phyloP scores from a whole-genome alignment of 2,797 vertebrate species.

The Anguilla megastoma region DNA sequence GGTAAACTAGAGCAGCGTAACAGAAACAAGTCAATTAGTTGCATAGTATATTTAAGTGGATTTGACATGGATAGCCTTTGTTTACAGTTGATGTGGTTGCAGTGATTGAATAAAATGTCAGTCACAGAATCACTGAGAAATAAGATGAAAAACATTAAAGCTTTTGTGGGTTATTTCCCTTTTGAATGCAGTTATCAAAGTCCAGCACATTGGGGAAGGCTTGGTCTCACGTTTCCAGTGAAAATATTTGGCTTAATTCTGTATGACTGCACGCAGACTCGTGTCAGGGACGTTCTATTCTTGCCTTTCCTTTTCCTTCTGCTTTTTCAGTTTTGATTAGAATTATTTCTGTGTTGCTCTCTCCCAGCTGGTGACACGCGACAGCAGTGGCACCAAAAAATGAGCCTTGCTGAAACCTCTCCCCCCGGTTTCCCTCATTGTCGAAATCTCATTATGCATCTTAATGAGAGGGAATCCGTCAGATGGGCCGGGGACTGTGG shows the following conservation, averaged over 20 bases:
- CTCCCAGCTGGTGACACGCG: conserved; percentile 32
- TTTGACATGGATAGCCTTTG: background rate
- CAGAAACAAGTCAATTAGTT: background rate
- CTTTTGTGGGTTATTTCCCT: background rate
- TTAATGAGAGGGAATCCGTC: conserved; percentile 32
- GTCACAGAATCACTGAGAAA: background rate
- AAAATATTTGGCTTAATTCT: background rate
- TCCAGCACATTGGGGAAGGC: background rate
- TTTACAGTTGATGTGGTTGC: background rate
- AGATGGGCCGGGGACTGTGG: conserved; percentile 30
- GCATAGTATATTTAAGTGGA: background rate
- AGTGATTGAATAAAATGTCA: background rate
- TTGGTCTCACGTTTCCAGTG: background rate
- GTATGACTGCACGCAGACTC: background rate
- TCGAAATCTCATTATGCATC: conserved; percentile 35
- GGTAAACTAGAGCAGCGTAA: background rate
- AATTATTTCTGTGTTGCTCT: conserved; percentile 25
- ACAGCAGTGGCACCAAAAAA: conserved; percentile 25
- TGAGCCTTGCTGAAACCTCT: conserved; percentile 22
- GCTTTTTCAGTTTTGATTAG: conserved; percentile 25
- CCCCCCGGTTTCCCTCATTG: conserved; percentile 11
- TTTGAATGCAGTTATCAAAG: background rate
- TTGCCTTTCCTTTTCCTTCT: conserved; percentile 9
- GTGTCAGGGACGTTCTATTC: background rate
- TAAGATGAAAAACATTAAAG: background rate